These are phyloP conservation scores for Chelonus insularis DNA, from an alignment of 1,140 invertebrate species.

Conservation along the genomic window DNA sequence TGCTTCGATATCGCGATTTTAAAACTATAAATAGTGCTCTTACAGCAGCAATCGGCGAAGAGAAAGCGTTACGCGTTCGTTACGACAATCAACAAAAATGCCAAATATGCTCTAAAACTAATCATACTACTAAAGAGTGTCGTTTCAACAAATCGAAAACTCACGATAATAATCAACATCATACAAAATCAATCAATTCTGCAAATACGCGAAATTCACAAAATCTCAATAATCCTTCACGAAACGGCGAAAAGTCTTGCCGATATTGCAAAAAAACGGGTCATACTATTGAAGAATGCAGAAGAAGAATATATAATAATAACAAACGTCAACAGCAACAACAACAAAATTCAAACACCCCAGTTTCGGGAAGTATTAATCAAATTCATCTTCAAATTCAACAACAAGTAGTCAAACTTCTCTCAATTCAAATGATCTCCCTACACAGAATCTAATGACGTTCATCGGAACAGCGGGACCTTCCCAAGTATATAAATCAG, in stretches of 20 bases:
- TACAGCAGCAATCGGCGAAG: conserved; percentile 3
- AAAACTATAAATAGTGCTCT: conserved; percentile 5
- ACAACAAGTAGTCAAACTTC: too few species aligned
- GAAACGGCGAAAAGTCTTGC: not conserved
- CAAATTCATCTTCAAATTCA: too few species aligned
- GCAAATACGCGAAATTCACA: too few species aligned
- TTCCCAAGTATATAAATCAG: too few species aligned
- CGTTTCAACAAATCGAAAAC: not conserved
- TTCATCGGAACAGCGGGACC: too few species aligned
- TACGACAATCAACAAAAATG: not conserved
- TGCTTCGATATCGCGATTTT: conserved; percentile 18
- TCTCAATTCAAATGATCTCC: too few species aligned
- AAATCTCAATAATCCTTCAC: not conserved
- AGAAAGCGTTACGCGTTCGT: not conserved
- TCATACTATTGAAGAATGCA: not conserved
- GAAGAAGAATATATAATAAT: not conserved
- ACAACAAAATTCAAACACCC: not conserved
- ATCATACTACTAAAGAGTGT: not conserved
- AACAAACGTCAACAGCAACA: not conserved
- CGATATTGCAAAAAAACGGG: conserved; percentile 5
- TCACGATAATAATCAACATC: not conserved
- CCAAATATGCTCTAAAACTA: not conserved
- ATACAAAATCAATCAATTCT: too few species aligned
- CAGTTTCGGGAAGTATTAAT: not conserved
- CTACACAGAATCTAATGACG: too few species aligned